Evolutionary conservation across 2,797 vertebrate genomes (phyloP).

Genomic region (Eutrigla gurnardus): DNA sequence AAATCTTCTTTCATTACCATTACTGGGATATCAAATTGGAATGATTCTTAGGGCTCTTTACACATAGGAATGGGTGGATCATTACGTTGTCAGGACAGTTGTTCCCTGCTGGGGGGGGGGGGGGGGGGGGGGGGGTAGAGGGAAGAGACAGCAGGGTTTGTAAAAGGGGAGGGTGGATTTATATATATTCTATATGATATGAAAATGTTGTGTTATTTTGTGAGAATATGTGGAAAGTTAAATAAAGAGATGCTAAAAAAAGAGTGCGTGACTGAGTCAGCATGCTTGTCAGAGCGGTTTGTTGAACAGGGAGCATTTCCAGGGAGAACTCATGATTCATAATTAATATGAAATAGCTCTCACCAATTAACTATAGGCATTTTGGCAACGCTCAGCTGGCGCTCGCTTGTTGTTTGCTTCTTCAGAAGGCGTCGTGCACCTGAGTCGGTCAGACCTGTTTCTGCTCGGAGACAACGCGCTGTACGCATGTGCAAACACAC

Average conservation of each 20-base stretch:
- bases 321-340: background rate
- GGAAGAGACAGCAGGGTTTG: too few relatives aligned
- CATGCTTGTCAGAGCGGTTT: background rate
- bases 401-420: conserved; percentile 21
- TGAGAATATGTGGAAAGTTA: background rate
- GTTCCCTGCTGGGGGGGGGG: too few relatives aligned
- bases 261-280: background rate
- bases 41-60: too few relatives aligned
- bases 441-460: conserved; percentile 57
- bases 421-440: conserved; percentile 29
- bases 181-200: too few relatives aligned
- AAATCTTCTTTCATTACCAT: too few relatives aligned
- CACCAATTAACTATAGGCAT: background rate
- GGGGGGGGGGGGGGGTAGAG: too few relatives aligned
- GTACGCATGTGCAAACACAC: conserved; percentile 47
- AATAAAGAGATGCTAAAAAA: background rate
- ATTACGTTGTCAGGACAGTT: too few relatives aligned
- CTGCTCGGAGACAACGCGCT: conserved; percentile 27
- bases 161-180: too few relatives aligned
- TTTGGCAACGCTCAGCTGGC: background rate
- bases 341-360: background rate
- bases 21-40: too few relatives aligned
- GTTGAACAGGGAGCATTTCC: background rate
- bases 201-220: too few relatives aligned
- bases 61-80: too few relatives aligned